These are phyloP conservation scores for Leucania comma DNA, from an alignment of 2,888 invertebrate genomes.

Conservation along the genomic window DNA sequence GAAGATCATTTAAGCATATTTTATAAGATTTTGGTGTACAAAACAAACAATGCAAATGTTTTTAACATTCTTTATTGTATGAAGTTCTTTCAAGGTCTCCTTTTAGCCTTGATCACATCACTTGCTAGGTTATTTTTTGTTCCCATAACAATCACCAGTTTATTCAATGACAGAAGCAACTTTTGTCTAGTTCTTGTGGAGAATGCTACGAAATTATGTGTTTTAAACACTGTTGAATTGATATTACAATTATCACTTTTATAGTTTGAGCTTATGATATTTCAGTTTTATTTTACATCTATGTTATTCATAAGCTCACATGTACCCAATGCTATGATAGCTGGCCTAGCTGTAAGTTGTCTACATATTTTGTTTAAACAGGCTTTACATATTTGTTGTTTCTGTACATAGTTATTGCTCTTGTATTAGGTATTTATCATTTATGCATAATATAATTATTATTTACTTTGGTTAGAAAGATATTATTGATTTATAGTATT, in stretches of 20 bases:
- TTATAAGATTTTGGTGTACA: neutral
- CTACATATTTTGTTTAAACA: too few species aligned
- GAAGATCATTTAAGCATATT: slow-evolving; percentile 4
- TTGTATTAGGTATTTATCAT: neutral
- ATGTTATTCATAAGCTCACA: neutral
- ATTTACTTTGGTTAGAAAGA: neutral
- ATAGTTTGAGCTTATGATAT: neutral
- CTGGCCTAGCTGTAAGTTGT: too few species aligned
- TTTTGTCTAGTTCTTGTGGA: slow-evolving; percentile 24
- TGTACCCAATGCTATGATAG: neutral
- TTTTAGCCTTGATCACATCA: slow-evolving; percentile 76
- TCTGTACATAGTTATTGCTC: neutral
- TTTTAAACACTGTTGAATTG: neutral
- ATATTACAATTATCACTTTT: neutral
- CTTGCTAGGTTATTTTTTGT: slow-evolving; percentile 80
- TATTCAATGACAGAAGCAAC: slow-evolving; percentile 35
- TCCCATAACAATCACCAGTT: slow-evolving; percentile 66
- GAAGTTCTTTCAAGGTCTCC: slow-evolving; percentile 70
- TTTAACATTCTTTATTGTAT: slow-evolving; percentile 40
- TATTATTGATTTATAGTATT: neutral
- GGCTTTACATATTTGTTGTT: neutral
- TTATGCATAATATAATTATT: neutral
- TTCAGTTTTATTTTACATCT: slow-evolving; percentile 18
- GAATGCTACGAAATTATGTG: neutral
- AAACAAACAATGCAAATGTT: slow-evolving; percentile 5